Evolutionary conservation across 2,797 vertebrate species (phyloP).

Genomic region (Triplophysa yarkandensis): DNA sequence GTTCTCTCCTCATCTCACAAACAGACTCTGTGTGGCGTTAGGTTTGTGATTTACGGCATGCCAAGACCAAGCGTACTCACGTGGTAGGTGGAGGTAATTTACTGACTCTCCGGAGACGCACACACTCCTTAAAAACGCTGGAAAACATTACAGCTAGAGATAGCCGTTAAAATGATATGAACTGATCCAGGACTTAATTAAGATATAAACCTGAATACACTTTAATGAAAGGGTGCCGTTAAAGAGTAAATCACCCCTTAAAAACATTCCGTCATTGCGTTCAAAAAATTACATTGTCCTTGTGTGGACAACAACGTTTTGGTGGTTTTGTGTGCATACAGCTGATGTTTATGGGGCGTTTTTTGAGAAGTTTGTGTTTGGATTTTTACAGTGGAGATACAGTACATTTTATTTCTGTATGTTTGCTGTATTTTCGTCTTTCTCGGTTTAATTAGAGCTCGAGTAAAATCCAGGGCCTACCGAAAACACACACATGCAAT

Average conservation of each 20-base stretch:
- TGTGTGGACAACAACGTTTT: too few relatives aligned
- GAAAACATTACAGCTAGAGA: slow-evolving; percentile 18
- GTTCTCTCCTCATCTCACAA: slow-evolving; percentile 1
- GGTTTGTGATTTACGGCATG: slow-evolving; percentile 22
- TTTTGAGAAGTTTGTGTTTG: too few relatives aligned
- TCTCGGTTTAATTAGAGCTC: slow-evolving; percentile 14
- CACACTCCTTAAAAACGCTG: slow-evolving; percentile 23
- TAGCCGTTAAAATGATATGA: slow-evolving; percentile 40
- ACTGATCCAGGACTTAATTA: slow-evolving; percentile 15
- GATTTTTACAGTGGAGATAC: too few relatives aligned
- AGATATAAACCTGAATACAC: neutral
- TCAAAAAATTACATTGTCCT: too few relatives aligned
- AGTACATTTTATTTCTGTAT: too few relatives aligned
- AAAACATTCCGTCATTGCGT: too few relatives aligned
- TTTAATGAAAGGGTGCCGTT: too few relatives aligned
- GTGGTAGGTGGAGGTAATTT: slow-evolving; percentile 11
- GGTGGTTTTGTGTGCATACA: too few relatives aligned
- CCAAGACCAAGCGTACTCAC: slow-evolving; percentile 12
- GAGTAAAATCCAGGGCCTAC: neutral
- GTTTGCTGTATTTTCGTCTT: slow-evolving; percentile 4
- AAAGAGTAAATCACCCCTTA: too few relatives aligned
- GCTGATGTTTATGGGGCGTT: too few relatives aligned
- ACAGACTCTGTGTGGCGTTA: slow-evolving; percentile 8
- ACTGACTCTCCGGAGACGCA: slow-evolving; percentile 25
- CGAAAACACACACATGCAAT: slow-evolving; percentile 33